Conservation (phyloP, 2,888 invertebrate species). For the Trachelus tabidus region DNA sequence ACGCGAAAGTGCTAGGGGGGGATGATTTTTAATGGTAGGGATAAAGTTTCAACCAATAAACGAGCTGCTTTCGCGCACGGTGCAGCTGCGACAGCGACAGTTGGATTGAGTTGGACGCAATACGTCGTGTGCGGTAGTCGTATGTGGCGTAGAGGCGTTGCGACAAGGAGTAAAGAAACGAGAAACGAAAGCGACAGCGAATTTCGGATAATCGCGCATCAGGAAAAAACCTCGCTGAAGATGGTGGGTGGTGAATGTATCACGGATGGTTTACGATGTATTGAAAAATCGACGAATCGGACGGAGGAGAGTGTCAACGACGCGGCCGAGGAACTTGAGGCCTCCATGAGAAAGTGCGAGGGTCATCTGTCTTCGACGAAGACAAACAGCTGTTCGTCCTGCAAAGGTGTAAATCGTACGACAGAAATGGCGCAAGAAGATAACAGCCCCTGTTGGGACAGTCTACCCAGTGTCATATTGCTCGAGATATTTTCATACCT, state of each 20-base stretch:
- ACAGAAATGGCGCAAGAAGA: constrained; percentile 56
- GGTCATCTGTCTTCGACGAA: constrained; percentile 45
- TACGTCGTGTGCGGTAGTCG: background rate
- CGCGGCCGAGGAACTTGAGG: constrained; percentile 5
- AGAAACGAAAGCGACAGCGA: background rate
- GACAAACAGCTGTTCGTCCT: constrained; percentile 55
- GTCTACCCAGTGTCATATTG: constrained; percentile 65
- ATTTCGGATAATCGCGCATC: background rate
- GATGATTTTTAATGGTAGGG: too few species aligned
- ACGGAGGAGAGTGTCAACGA: constrained; percentile 7
- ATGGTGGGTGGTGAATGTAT: constrained; percentile 39
- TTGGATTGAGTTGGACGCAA: background rate
- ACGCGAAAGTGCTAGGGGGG: too few species aligned
- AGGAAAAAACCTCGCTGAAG: constrained; percentile 25
- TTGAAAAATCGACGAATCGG: constrained; percentile 17
- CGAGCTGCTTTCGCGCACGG: background rate
- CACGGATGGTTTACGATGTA: constrained; percentile 19
- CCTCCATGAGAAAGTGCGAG: constrained; percentile 37
- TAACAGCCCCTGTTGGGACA: constrained; percentile 60
- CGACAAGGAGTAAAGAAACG: background rate
- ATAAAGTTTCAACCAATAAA: background rate
- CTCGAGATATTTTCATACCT: constrained; percentile 66
- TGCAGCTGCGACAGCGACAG: background rate
- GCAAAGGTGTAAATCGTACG: constrained; percentile 36
- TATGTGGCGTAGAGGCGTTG: background rate